A percentile compares a stretch with the other conserved stretches of the same genome.
Conservation (phyloP, 2,113 vertebrate species). For the Amblyornis subalaris region DNA sequence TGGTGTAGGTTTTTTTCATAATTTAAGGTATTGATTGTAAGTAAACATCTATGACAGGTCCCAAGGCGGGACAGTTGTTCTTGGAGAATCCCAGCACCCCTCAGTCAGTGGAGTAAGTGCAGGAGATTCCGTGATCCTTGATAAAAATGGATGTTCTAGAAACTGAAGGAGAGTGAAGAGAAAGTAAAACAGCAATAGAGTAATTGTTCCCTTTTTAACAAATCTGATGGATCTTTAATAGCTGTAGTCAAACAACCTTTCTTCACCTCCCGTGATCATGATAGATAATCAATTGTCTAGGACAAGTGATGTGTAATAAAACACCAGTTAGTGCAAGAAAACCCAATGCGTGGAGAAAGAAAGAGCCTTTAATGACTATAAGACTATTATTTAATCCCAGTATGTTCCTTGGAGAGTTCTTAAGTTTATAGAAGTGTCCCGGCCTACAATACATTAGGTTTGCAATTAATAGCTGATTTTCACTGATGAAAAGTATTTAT, state of each 20-base stretch:
- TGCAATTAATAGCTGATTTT: slow-evolving; percentile 18
- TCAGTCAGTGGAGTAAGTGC: no score
- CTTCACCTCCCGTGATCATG: slow-evolving; percentile 1
- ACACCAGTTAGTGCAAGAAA: neutral
- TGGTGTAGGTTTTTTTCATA: neutral
- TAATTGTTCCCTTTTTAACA: slow-evolving; percentile 33
- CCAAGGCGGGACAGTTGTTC: neutral
- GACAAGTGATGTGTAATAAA: slow-evolving; percentile 39
- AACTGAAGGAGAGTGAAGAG: neutral
- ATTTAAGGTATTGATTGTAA: neutral
- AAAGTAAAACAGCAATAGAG: neutral
- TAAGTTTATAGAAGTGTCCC: slow-evolving; percentile 8
- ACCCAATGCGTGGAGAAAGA: neutral
- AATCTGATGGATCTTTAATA: slow-evolving; percentile 10
- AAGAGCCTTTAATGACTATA: slow-evolving; percentile 8
- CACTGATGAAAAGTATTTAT: neutral
- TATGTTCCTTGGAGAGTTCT: slow-evolving; percentile 8
- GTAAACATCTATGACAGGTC: neutral
- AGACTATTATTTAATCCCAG: slow-evolving; percentile 27
- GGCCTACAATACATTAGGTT: neutral
- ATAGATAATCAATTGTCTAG: slow-evolving; percentile 36
- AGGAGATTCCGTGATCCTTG: neutral
- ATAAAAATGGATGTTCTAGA: neutral
- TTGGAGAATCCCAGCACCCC: neutral
- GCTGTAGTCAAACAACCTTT: slow-evolving; percentile 20